Base-by-base conservation (phyloP, 2,888 invertebrate species). In the Lysandra coridon region DNA sequence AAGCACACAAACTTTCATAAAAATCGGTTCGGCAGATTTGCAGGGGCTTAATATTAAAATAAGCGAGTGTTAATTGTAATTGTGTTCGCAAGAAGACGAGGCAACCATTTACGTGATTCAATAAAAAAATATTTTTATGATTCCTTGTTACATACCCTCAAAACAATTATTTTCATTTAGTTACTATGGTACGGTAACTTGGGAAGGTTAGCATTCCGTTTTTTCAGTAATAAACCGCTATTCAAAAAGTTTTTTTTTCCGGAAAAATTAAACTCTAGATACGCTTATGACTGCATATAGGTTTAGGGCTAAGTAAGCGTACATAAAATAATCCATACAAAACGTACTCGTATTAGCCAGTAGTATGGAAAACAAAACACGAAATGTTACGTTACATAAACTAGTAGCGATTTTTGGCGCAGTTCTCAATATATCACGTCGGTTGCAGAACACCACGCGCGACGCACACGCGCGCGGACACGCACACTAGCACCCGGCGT, bases 361-460 rank as follows among this genome's bases (percentile, higher is more conserved):
- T 81, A 81, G 81, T 82, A 82, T 80, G 81, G 79, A 81, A 83
- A 85, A 84, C 83, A 84, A 83, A 85, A 84, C 83, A 84, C 81
- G 83, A 82, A 84, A 85, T 81, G 84, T 82, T 82, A 82, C 83
- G 84, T 85, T 85, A 85, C 84, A 85, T 85, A 85, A 86, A 85
- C 84, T 85, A 84, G 83, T 89, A 88, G 91, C 89, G 89, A 92
- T 92, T 93, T 93, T 93, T 93, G 91, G 89, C 88, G 87, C 88
- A 86, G 88, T 90, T 90, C 91, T 92, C 93, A 91, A 93, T 93
- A 94, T 92, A 93, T 93, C 93, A 93, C 91, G 92, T 89, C 91
- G 89, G 87, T 87, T 86, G 91, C 93, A 91, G 89, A 87, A 87
- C 89, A 90, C 90, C 90, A 90, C 87, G 88, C 87, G 86, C 82